Conservation (phyloP, 1,140 invertebrate species). For the Catajapyx aquilonaris region DNA sequence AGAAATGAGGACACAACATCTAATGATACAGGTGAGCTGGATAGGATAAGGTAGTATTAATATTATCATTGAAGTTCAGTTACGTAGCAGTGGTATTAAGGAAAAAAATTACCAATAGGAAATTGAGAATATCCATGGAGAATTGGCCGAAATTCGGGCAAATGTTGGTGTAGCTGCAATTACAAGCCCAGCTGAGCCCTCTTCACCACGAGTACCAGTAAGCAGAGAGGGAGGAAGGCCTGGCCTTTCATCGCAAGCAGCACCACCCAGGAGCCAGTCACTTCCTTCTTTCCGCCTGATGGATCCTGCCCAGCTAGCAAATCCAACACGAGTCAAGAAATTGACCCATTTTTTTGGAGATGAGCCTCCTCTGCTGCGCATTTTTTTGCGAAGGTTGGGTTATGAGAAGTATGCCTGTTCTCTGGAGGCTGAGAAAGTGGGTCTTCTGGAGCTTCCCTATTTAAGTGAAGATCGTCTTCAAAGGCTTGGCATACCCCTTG, state of each 20-base stretch:
- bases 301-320: constrained; percentile 52
- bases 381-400: constrained; percentile 77
- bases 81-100: too few species aligned
- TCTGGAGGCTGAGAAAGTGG: constrained; percentile 73
- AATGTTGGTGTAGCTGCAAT: constrained; percentile 18
- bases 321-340: constrained; percentile 61
- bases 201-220: too few species aligned
- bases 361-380: constrained; percentile 68
- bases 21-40: constrained; percentile 54
- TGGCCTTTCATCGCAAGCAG: too few species aligned
- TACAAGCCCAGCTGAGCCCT: too few species aligned
- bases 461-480: constrained; percentile 71
- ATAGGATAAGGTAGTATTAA: too few species aligned
- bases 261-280: not conserved
- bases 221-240: too few species aligned
- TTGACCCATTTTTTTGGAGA: constrained; percentile 82
- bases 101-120: too few species aligned
- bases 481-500: constrained; percentile 72
- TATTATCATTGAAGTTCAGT: too few species aligned
- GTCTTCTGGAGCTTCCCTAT: constrained; percentile 78
- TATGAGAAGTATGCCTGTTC: constrained; percentile 82
- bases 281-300: constrained; percentile 21
- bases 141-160: constrained; percentile 54
- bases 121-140: constrained; percentile 66
- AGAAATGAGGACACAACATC: constrained; percentile 75